Base-by-base conservation (phyloP, 2,888 invertebrate genomes). In the Stegophylla sp. region DNA sequence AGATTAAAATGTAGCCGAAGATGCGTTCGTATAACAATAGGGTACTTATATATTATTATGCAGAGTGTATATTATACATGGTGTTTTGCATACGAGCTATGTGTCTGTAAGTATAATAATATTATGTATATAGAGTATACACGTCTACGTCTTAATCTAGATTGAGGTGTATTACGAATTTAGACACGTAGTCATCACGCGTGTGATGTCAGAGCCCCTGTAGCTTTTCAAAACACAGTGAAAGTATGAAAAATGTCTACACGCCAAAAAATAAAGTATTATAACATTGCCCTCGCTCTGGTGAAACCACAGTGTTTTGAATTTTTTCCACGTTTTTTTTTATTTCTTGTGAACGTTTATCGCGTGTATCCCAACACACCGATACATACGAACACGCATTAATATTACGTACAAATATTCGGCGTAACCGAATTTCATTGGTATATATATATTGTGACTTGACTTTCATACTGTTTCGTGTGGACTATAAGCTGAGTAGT, bases 401-500 rank as follows among this genome's bases (percentile, higher is more conserved):
- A 12, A 12, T n/a, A n/a, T n/a, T n/a, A 43, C 28, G 15, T 26
- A 43, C n/a, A 73, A 73, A 26, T 73, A 74, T n/a, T 9, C 15
- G 34, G 20, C 0, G 10, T 4, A 56, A 59, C 28, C 13, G 45
- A 74, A 74, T 20, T 48, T n/a, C n/a, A 73, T 73, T 45, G 61
- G 45, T 63, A 51, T 51, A 9, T 73, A n/a, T 63, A 51, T 51
- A 9, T 73, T 28, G n/a, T 9, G 3, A 51, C 1, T 56, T 9
- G 3, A 51, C 1, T 56, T 72, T 10, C 23, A 13, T n/a, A 69
- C 7, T 23, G 13, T 7, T 53, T 53, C 56, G 28, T 9, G 28
- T 26, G 51, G 20, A 59, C 45, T 4, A 34, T 10, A 26, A 63
- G 5, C 20, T n/a, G 1, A 63, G 63, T 34, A 28, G 34, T 12